A percentile compares a stretch with the other conserved stretches of the same genome.
phyloP scores from a whole-genome alignment of 1,140 invertebrate genomes.

The Heliconius hermathena region DNA sequence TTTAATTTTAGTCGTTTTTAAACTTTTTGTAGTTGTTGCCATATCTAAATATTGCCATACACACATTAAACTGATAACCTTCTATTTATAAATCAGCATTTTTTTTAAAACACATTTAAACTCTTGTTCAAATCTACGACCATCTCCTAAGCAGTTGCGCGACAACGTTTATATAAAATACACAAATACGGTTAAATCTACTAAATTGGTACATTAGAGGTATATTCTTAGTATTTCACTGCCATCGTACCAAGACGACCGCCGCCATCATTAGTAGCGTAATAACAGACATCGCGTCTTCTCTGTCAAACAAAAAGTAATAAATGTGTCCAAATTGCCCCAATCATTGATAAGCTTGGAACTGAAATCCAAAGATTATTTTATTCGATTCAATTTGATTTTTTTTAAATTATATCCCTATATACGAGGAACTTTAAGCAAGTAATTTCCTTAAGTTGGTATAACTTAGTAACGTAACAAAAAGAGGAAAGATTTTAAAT shows the following conservation, averaged over 20 bases:
- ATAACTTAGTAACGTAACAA: too few species aligned
- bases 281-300: conserved; percentile 35
- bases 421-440: too few species aligned
- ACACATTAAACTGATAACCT: too few species aligned
- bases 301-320: conserved; percentile 17
- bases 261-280: conserved; percentile 33
- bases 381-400: background rate
- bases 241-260: conserved; percentile 20
- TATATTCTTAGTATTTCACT: conserved; percentile 2
- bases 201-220: background rate
- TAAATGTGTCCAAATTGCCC: conserved; percentile 11
- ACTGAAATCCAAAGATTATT: background rate
- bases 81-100: too few species aligned
- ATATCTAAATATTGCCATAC: too few species aligned
- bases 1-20: too few species aligned
- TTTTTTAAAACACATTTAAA: too few species aligned
- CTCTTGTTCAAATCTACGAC: background rate
- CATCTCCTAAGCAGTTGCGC: background rate
- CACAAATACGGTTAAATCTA: background rate
- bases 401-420: background rate
- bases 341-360: conserved; percentile 13
- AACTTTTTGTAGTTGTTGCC: too few species aligned
- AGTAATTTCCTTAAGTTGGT: too few species aligned
- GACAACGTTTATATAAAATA: background rate
- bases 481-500: too few species aligned